These are phyloP conservation scores for Numida meleagris DNA, from an alignment of 2,113 vertebrate genomes.

Conservation along the genomic window DNA sequence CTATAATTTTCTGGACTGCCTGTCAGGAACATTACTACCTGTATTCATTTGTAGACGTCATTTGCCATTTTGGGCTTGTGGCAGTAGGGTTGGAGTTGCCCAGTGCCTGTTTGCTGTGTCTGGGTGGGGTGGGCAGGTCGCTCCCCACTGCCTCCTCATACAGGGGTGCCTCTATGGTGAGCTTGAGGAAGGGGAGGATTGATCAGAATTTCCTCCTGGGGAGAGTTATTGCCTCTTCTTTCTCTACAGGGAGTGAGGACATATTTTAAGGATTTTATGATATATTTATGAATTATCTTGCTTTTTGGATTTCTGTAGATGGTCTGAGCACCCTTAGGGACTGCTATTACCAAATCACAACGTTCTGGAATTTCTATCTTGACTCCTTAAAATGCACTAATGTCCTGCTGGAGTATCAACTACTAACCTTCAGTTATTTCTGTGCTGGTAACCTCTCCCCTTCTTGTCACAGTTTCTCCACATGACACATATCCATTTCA, in stretches of 20 bases:
- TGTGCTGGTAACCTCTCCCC: not conserved
- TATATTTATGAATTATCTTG: not conserved
- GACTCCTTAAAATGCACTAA: not conserved
- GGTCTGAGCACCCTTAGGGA: not conserved
- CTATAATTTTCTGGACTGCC: not conserved
- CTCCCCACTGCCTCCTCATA: fast-evolving
- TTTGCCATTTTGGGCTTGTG: not conserved
- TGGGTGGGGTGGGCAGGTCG: not conserved
- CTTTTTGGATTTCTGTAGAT: not conserved
- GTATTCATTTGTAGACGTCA: not conserved
- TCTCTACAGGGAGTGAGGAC: not conserved
- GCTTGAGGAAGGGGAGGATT: not conserved
- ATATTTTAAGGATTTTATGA: not conserved
- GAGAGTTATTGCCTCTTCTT: not conserved
- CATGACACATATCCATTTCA: not conserved
- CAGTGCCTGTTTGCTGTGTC: fast-evolving
- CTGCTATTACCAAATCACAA: not conserved
- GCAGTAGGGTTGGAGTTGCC: not conserved
- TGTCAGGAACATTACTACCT: not conserved
- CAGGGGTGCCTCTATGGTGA: fast-evolving
- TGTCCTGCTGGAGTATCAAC: not conserved
- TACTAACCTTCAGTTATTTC: not conserved
- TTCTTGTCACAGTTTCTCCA: slow-evolving; percentile 16
- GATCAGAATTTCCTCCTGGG: not conserved
- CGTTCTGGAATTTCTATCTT: not conserved